Conservation (phyloP, 2,888 invertebrate species). For the Cyclophora punctaria region DNA sequence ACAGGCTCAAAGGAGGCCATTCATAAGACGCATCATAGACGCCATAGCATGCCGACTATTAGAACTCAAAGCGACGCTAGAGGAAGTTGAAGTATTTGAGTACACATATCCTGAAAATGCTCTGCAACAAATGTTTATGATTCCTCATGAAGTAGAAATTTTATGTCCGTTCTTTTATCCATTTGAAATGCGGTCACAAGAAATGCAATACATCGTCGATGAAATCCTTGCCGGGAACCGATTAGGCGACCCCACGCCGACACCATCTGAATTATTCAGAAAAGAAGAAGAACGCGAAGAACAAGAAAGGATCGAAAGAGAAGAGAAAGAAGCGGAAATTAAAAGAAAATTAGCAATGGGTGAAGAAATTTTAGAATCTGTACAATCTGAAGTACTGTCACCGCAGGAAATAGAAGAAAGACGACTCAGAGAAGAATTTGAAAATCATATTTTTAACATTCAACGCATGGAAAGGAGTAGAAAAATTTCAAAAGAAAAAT, state of each 20-base stretch:
- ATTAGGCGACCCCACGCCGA: slow-evolving; percentile 50
- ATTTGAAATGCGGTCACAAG: slow-evolving; percentile 66
- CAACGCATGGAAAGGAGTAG: slow-evolving; percentile 63
- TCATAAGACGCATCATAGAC: slow-evolving; percentile 75
- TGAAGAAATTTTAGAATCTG: slow-evolving; percentile 34
- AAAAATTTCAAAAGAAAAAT: slow-evolving; percentile 24
- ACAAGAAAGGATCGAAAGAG: slow-evolving; percentile 35
- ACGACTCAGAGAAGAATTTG: slow-evolving; percentile 39
- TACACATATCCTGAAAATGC: slow-evolving; percentile 84
- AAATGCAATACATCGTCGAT: slow-evolving; percentile 64
- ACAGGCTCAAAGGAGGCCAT: slow-evolving; percentile 75
- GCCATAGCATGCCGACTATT: slow-evolving; percentile 74
- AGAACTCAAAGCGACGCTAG: slow-evolving; percentile 74
- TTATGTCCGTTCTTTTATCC: slow-evolving; percentile 78
- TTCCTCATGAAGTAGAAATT: slow-evolving; percentile 79
- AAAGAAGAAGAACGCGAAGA: slow-evolving; percentile 41
- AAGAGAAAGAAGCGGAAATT: slow-evolving; percentile 44
- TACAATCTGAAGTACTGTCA: slow-evolving; percentile 29
- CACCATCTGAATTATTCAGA: slow-evolving; percentile 46
- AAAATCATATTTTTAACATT: slow-evolving; percentile 40
- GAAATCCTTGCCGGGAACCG: slow-evolving; percentile 59
- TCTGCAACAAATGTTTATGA: slow-evolving; percentile 79
- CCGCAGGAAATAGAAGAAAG: slow-evolving; percentile 43
- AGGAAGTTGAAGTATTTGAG: slow-evolving; percentile 74
- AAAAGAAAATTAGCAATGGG: slow-evolving; percentile 43